phyloP scores from a whole-genome alignment of 2,113 vertebrate species.

The Pongo pygmaeus region DNA sequence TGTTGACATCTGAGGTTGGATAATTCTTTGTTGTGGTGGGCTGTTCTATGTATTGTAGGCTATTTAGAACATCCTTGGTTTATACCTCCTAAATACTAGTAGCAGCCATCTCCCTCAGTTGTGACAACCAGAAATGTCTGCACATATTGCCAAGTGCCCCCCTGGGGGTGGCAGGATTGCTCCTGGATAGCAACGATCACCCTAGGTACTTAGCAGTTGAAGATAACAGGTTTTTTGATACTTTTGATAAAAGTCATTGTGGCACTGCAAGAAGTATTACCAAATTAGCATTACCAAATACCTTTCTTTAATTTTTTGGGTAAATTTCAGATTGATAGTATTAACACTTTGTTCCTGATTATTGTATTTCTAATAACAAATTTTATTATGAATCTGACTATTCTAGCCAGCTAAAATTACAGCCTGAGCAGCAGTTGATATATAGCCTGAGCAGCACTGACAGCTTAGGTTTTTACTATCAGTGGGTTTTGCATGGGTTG shows the following conservation, averaged over 20 bases:
- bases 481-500: background rate
- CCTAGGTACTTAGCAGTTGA: background rate
- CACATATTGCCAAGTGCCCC: background rate
- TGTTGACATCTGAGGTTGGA: background rate
- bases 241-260: constrained; percentile 30
- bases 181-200: background rate
- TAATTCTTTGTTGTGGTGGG: background rate
- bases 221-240: background rate
- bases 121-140: background rate
- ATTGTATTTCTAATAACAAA: background rate
- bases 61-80: constrained; percentile 11
- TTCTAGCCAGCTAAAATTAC: constrained; percentile 32
- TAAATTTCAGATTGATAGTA: constrained; percentile 29
- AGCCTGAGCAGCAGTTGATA: background rate
- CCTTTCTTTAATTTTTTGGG: background rate
- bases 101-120: background rate
- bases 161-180: background rate
- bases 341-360: background rate
- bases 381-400: constrained; percentile 21
- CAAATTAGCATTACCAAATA: background rate
- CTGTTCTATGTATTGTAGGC: background rate
- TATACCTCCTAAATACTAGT: background rate
- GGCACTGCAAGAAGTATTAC: constrained; percentile 30
- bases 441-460: background rate
- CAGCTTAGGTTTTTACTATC: constrained; percentile 41